Base-by-base conservation (phyloP, 2,113 vertebrate species). In the Eulacestoma nigropectus region DNA sequence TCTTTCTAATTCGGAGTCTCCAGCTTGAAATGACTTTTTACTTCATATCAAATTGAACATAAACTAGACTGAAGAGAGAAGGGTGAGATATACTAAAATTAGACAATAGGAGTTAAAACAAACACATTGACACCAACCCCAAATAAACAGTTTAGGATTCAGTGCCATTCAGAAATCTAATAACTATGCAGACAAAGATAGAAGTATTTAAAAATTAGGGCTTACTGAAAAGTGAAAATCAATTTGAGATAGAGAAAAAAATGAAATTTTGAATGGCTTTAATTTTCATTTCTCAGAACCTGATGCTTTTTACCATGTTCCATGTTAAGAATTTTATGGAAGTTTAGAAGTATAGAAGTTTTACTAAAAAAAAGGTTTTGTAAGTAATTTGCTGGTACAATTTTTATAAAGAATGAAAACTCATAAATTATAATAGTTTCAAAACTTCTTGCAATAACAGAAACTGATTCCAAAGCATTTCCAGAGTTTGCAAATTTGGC, bases 11-110 rank as follows among this genome's bases (percentile, higher is more conserved):
- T 78, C 41, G 52, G 11, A 44, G 7, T 50, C 5, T 74, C 7
- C 22, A 41, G 7, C 13, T 37, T n/a, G 44, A 82, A 84, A 60
- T 44, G 27, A 23, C 9, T 41, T 74, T 64, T 84, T 37, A 39
- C 16, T 73, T 70, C 14, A 21, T 17, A 44, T 47, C 1, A 1
- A 72, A 59, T 4, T 0, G 1, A 60, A 63, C 9, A 76, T 39
- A 32, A 63, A 69, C 41, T 49, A 33, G 19, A 82, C 13, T 18
- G 87, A 33, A 50, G 11, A 35, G 1, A 55, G 13, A 78, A 59
- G 26, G 44, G 11, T 47, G 44, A 68, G 15, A 75, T 35, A 56
- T 33, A 26, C 13, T 64, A 47, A 46, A 73, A 39, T 76, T 47
- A 53, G 35, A 79, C 30, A 76, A 32, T 2, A 21, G 7, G 17